phyloP scores from a whole-genome alignment of 2,797 vertebrate genomes.

The Falco columbarius region DNA sequence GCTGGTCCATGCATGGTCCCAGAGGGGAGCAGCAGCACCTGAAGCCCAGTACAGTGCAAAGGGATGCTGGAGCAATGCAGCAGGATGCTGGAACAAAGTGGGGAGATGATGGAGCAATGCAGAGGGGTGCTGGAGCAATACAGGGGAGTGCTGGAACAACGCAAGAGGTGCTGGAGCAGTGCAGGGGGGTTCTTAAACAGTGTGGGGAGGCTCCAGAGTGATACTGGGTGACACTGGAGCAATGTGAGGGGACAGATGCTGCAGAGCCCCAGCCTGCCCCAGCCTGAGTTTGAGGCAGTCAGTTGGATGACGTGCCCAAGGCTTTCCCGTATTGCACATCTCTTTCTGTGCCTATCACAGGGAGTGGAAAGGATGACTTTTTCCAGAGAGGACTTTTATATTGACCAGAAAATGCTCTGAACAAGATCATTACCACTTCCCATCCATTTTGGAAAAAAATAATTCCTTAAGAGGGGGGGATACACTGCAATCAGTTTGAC shows the following conservation, averaged over 20 bases:
- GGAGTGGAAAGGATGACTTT: not conserved
- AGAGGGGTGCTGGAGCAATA: accelerated
- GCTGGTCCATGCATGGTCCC: not conserved
- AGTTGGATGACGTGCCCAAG: not conserved
- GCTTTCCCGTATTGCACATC: not conserved
- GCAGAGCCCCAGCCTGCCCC: not conserved
- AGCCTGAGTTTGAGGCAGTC: not conserved
- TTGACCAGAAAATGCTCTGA: not conserved
- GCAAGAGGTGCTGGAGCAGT: not conserved
- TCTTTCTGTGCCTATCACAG: not conserved
- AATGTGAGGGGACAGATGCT: not conserved
- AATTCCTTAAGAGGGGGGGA: not conserved
- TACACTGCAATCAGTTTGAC: not conserved
- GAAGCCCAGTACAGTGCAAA: not conserved
- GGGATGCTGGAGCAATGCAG: not conserved
- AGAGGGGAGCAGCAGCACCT: not conserved
- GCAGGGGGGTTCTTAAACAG: too few species aligned
- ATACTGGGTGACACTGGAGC: too few species aligned
- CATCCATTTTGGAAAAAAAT: not conserved
- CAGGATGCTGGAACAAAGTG: accelerated
- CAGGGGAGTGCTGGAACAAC: too few species aligned
- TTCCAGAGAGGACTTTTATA: not conserved
- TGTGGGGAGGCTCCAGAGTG: too few species aligned
- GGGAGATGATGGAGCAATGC: accelerated
- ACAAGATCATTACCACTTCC: not conserved